phyloP scores from a whole-genome alignment of 2,888 invertebrate species.

The Hyles lineata region DNA sequence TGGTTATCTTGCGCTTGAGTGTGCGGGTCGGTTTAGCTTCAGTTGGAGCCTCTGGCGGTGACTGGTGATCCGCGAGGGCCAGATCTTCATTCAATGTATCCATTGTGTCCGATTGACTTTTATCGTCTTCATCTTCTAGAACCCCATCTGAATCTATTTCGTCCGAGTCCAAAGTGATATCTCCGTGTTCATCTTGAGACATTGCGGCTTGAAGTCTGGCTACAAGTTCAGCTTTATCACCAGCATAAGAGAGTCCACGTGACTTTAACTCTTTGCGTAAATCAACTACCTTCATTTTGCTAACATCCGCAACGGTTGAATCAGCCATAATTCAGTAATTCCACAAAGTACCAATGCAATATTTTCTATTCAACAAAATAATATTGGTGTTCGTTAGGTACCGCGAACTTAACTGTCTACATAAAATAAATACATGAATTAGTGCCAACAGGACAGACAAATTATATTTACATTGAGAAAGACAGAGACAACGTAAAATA shows the following conservation, averaged over 20 bases:
- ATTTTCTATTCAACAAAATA: background rate
- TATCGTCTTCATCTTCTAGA: conserved; percentile 83
- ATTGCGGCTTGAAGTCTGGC: conserved; percentile 88
- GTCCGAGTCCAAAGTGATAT: conserved; percentile 76
- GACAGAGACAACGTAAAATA: background rate
- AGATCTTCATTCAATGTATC: conserved; percentile 75
- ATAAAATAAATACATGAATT: background rate
- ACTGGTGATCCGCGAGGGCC: conserved; percentile 62
- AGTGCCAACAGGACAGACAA: background rate
- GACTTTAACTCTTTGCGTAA: conserved; percentile 92
- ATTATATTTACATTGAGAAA: background rate
- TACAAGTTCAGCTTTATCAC: conserved; percentile 93
- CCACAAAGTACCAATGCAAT: background rate
- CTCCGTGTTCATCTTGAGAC: conserved; percentile 73
- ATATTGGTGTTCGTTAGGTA: background rate
- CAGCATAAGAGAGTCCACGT: conserved; percentile 89
- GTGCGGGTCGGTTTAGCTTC: conserved; percentile 63
- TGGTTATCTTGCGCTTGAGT: conserved; percentile 59
- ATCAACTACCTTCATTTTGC: conserved; percentile 90
- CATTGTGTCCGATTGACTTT: conserved; percentile 73
- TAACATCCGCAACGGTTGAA: conserved; percentile 64
- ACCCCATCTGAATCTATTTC: conserved; percentile 83
- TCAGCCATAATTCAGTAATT: conserved; percentile 53
- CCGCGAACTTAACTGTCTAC: background rate
- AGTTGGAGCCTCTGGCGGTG: conserved; percentile 50